phyloP scores from a whole-genome alignment of 2,888 invertebrate genomes.

The Eilema griseolum region DNA sequence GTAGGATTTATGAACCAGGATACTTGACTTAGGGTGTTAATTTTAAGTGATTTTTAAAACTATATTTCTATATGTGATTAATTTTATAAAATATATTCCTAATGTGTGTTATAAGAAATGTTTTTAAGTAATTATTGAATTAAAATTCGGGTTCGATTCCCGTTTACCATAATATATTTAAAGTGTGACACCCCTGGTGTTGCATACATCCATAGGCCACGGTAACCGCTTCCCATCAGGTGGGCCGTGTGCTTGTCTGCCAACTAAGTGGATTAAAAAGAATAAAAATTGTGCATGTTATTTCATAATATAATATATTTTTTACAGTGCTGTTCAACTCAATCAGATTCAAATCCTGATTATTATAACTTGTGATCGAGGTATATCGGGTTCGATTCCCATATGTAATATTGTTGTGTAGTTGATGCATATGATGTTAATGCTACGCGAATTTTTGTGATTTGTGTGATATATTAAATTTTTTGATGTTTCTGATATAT shows the following conservation, averaged over 20 bases:
- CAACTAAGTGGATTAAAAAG: too few relatives aligned
- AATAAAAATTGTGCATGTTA: conserved; percentile 16
- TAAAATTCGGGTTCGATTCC: conserved; percentile 46
- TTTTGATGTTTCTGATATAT: neutral
- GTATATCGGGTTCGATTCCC: conserved; percentile 22
- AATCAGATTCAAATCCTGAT: conserved; percentile 20
- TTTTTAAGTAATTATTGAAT: neutral
- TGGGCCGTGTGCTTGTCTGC: too few relatives aligned
- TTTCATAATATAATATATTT: conserved; percentile 9
- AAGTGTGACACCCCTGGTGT: too few relatives aligned
- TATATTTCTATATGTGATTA: neutral
- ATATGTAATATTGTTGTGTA: neutral
- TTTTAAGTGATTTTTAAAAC: neutral
- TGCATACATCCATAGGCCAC: too few relatives aligned
- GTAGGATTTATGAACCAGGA: neutral
- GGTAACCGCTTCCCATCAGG: too few relatives aligned
- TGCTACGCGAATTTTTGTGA: conserved; percentile 4
- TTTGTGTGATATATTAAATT: neutral
- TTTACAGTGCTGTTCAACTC: conserved; percentile 10
- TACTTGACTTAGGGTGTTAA: neutral
- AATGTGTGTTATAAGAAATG: neutral
- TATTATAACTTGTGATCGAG: neutral
- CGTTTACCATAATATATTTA: neutral
- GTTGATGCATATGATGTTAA: neutral
- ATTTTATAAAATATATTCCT: neutral